Evolutionary conservation across 2,797 vertebrate species (phyloP), one percentile per base, ranked within the genome.

Genomic region (Protonibea diacanthus): DNA sequence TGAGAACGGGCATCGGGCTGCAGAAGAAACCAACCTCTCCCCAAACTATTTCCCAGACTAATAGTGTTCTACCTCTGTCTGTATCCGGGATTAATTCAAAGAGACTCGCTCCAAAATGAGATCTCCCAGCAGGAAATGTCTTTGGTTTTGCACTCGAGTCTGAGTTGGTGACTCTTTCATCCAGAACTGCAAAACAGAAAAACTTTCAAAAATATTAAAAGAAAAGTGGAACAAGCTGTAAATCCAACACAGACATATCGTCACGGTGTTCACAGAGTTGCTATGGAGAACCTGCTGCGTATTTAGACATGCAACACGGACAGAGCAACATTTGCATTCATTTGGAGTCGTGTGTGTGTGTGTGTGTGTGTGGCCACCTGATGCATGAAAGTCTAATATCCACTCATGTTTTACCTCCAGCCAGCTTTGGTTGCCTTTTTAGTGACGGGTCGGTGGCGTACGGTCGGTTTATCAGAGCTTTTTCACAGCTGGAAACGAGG

Each of bases 101-200:
- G 55, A 33, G 7, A 51, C n/a, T 48, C 18, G 38, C 40, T n/a
- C 44, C 25, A 64, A 55, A 71, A 48, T 52, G 13, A 81, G 15
- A 58, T 59, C 3, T 55, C 25, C 21, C 63, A 33, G 12, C 42
- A 69, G 53, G n/a, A 65, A 65, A 47, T 38, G 25, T 58, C 5
- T 8, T 51, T 27, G 42, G 6, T 60, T 61, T 38, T 69, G 40
- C 20, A 14, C 13, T 21, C 17, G 1, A 11, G 55, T n/a, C 13
- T 53, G 55, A 66, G 33, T 45, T 49, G 0, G 38, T 40, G 15
- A 11, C 51, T 56, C 3, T 33, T 44, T 80, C 27, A 20, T 42
- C 29, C 2, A 58, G 3, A 66, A 13, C 51, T 56, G 33, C 33
- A 14, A 8, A 33, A 33, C 33, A 42, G 48, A 48, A 25, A 56